Base-by-base conservation (phyloP, 2,888 invertebrate genomes). In the Melieria picta region DNA sequence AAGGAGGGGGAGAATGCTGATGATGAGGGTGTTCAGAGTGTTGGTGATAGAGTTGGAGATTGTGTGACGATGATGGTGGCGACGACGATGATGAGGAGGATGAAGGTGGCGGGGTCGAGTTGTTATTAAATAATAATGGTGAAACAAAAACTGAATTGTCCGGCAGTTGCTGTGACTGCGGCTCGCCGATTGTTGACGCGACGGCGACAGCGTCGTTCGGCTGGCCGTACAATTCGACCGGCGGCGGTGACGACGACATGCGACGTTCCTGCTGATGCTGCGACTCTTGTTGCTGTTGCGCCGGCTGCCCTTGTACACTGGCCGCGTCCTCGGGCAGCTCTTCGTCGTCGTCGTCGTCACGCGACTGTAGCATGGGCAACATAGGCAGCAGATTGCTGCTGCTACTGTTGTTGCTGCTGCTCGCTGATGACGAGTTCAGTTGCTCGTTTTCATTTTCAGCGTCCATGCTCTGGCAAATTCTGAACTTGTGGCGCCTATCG, bases 371-470 rank as follows among this genome's bases (percentile, higher is more conserved):
- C 70, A 77, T 75, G 30, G 79, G 77, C 73, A 78, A 75, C 77
- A 79, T 77, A 66, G 79, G 79, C 50, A 79, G 76, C 61, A 79
- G 72, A 77, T 80, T 78, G 71, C 76, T 80, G 75, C 76, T 79
- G 71, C 79, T 81, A 76, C 80, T 82, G 69, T 77, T 79, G 70
- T 77, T 78, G 73, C 80, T 81, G 79, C 80, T 82, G 79, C 79
- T 84, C 72, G 76, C 68, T 69, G 77, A 75, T 71, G 75, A 77
- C 65, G 75, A 77, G 70, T 74, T 75, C n/a, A 75, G 73, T 75
- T 79, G 81, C 73, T 80, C 82, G 74, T 75, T 79, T 75, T 82
- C 81, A 77, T 80, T 81, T 77, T 82, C 80, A 70, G 77, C 71
- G 73, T 79, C 77, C 79, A 79, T 79, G 58, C 73, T 74, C 48